A percentile compares a stretch with the other conserved stretches of the same genome.
Evolutionary conservation across 2,797 vertebrate genomes (phyloP).

Genomic region (Zalophus californianus): DNA sequence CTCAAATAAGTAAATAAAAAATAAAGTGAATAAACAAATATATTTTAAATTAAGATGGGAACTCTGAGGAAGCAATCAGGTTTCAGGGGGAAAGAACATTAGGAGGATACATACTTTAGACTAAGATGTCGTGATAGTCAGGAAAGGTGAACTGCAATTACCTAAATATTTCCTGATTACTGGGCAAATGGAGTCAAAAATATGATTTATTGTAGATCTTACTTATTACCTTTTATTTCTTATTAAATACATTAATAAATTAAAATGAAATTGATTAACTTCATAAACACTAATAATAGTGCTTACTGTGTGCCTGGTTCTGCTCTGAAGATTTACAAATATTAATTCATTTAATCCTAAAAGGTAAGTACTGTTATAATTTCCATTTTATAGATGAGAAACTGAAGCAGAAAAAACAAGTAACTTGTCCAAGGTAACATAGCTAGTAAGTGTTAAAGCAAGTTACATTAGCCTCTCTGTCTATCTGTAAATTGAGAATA

Average conservation of each 20-base stretch:
- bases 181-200: background rate
- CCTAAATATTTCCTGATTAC: background rate
- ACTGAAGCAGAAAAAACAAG: background rate
- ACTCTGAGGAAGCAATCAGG: background rate
- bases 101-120: background rate
- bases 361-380: background rate
- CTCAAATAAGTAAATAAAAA: background rate
- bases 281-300: background rate
- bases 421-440: background rate
- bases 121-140: background rate
- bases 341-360: background rate
- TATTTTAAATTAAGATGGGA: background rate
- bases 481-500: background rate
- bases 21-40: background rate
- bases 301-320: background rate
- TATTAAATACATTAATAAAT: background rate
- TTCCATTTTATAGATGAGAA: constrained; percentile 21
- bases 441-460: background rate
- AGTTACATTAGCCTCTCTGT: background rate
- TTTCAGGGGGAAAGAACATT: background rate
- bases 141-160: background rate
- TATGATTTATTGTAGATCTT: background rate
- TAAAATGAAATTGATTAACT: background rate
- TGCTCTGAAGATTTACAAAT: background rate
- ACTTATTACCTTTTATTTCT: background rate